Evolutionary conservation across 2,888 invertebrate species (phyloP).

Genomic region (Dryocosmus kuriphilus): DNA sequence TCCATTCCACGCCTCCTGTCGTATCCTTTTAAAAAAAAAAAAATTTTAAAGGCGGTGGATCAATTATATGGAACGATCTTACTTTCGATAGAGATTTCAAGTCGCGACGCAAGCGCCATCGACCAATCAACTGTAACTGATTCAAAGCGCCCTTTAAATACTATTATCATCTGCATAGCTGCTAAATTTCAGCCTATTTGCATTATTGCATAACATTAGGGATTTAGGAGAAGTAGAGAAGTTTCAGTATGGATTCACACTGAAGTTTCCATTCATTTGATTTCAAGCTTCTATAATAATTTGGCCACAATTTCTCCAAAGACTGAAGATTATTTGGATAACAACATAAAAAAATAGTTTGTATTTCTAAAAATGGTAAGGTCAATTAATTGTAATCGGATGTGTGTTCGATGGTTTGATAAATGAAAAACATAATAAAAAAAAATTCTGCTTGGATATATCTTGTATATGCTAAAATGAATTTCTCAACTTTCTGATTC

Average conservation of each 20-base stretch:
- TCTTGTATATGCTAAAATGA: background rate
- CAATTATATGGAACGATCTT: constrained; percentile 34
- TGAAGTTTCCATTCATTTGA: no score
- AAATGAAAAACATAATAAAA: background rate
- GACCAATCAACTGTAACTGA: constrained; percentile 26
- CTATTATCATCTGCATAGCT: constrained; percentile 17
- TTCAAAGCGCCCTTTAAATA: constrained; percentile 28
- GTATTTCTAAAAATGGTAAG: no score
- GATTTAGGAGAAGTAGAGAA: background rate
- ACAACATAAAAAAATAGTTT: no score
- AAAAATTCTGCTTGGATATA: background rate
- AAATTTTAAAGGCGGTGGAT: constrained; percentile 18
- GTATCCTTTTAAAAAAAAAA: constrained; percentile 5
- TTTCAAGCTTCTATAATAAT: no score
- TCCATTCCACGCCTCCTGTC: constrained; percentile 29
- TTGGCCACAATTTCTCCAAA: no score
- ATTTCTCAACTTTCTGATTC: background rate
- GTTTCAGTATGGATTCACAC: no score
- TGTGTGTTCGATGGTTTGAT: background rate
- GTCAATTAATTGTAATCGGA: no score
- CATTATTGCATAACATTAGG: background rate
- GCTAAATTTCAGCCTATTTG: background rate
- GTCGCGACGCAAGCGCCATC: constrained; percentile 28
- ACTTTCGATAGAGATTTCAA: constrained; percentile 27
- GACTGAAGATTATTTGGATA: no score